A percentile compares a stretch with the other conserved stretches of the same genome.
Evolutionary conservation across 2,888 invertebrate species (phyloP).

Genomic region (Trissolcus japonicus): DNA sequence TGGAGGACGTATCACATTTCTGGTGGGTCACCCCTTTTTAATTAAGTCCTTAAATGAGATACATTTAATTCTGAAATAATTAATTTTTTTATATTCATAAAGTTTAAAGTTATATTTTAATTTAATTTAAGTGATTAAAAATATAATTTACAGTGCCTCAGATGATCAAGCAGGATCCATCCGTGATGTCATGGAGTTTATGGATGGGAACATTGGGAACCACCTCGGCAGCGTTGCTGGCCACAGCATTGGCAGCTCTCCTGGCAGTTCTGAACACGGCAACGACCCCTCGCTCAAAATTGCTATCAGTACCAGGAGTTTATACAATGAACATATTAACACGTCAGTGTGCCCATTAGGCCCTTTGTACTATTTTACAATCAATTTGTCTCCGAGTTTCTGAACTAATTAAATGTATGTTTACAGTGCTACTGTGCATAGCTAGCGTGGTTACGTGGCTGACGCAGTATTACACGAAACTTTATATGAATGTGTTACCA

Average conservation of each 20-base stretch:
- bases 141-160: slow-evolving; percentile 78
- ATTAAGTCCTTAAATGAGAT: too few species aligned
- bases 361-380: slow-evolving; percentile 4
- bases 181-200: slow-evolving; percentile 82
- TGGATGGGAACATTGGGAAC: slow-evolving; percentile 87
- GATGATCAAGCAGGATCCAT: slow-evolving; percentile 80
- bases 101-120: too few species aligned
- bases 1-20: slow-evolving; percentile 86
- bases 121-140: too few species aligned
- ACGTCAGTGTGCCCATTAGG: slow-evolving; percentile 78
- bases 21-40: slow-evolving; percentile 77
- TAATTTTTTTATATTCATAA: too few species aligned
- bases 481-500: slow-evolving; percentile 89
- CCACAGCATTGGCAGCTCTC: slow-evolving; percentile 83
- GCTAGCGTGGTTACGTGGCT: slow-evolving; percentile 89
- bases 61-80: too few species aligned
- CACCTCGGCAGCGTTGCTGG: slow-evolving; percentile 83
- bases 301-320: slow-evolving; percentile 83
- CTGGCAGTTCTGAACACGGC: slow-evolving; percentile 89
- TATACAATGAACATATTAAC: slow-evolving; percentile 87
- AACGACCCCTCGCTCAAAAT: slow-evolving; percentile 83
- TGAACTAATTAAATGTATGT: not conserved
- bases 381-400: not conserved
- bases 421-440: slow-evolving; percentile 85
- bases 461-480: slow-evolving; percentile 87